Evolutionary conservation across 1,140 invertebrate genomes (phyloP).

Genomic region (Drosophila pectinifera): DNA sequence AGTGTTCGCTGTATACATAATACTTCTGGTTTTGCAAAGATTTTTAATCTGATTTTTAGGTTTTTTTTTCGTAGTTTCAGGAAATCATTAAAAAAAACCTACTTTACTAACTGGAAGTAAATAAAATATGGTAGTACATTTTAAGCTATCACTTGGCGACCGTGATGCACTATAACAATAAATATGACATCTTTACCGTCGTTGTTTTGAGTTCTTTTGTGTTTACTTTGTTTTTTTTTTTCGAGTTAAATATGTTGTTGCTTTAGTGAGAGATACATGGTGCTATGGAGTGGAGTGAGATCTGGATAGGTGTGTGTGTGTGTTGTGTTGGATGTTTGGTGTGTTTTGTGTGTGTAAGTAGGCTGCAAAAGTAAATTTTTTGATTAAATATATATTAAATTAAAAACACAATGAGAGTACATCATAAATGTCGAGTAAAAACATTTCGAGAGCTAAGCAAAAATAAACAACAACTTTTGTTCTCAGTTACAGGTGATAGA

Average conservation of each 20-base stretch:
- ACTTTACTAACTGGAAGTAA: constrained; percentile 62
- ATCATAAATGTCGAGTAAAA: constrained; percentile 32
- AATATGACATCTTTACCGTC: constrained; percentile 62
- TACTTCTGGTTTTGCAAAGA: not conserved
- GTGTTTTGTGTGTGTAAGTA: constrained; percentile 54
- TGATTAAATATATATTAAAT: constrained; percentile 59
- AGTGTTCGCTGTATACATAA: constrained; percentile 20
- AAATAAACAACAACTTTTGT: constrained; percentile 41
- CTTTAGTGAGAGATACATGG: constrained; percentile 48
- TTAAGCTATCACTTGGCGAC: constrained; percentile 8
- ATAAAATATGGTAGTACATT: constrained; percentile 8
- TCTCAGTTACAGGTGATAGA: constrained; percentile 40
- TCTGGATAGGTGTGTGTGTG: constrained; percentile 23
- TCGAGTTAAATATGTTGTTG: constrained; percentile 59
- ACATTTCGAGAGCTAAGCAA: constrained; percentile 44
- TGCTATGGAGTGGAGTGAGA: constrained; percentile 41
- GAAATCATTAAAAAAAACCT: constrained; percentile 62
- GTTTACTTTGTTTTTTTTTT: constrained; percentile 27
- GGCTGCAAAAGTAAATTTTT: constrained; percentile 62
- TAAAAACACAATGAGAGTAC: constrained; percentile 55
- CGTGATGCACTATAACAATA: constrained; percentile 8
- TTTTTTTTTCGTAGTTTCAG: constrained; percentile 17
- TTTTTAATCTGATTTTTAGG: constrained; percentile 12
- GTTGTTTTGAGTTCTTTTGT: constrained; percentile 50
- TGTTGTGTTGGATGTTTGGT: constrained; percentile 28